These are phyloP conservation scores for Phrynocephalus forsythii DNA, from an alignment of 2,797 vertebrate genomes.

Conservation along the genomic window DNA sequence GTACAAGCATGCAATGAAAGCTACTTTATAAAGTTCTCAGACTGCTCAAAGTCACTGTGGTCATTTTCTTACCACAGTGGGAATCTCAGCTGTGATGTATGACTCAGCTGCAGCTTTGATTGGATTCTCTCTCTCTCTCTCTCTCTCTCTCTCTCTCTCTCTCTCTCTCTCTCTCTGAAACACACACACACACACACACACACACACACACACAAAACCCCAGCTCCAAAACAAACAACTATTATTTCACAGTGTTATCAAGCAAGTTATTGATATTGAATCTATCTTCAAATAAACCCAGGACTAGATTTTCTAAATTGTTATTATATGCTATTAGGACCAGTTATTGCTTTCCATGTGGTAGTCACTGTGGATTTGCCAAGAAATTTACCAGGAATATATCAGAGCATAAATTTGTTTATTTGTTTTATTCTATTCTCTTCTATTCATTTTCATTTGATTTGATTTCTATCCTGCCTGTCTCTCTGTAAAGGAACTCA, in stretches of 20 bases:
- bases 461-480: too few relatives aligned
- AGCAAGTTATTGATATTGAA: conserved; percentile 6
- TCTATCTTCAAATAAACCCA: conserved; percentile 3
- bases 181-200: too few relatives aligned
- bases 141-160: too few relatives aligned
- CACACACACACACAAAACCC: too few relatives aligned
- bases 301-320: not conserved
- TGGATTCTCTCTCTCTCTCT: not conserved
- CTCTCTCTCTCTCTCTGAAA: too few relatives aligned
- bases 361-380: not conserved
- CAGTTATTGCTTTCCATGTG: not conserved
- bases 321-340: not conserved
- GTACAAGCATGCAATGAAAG: not conserved
- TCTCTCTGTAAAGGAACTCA: too few relatives aligned
- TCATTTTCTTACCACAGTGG: not conserved
- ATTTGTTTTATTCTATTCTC: too few relatives aligned
- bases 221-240: conserved; percentile 21
- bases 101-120: conserved; percentile 40
- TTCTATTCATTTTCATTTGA: too few relatives aligned
- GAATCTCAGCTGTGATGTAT: conserved; percentile 9
- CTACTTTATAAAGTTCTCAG: not conserved
- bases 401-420: not conserved
- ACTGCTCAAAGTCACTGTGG: not conserved
- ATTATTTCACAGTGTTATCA: conserved; percentile 24
- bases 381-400: not conserved